These are phyloP conservation scores for Bradypodion pumilum DNA, from an alignment of 2,797 vertebrate genomes.

Conservation along the genomic window DNA sequence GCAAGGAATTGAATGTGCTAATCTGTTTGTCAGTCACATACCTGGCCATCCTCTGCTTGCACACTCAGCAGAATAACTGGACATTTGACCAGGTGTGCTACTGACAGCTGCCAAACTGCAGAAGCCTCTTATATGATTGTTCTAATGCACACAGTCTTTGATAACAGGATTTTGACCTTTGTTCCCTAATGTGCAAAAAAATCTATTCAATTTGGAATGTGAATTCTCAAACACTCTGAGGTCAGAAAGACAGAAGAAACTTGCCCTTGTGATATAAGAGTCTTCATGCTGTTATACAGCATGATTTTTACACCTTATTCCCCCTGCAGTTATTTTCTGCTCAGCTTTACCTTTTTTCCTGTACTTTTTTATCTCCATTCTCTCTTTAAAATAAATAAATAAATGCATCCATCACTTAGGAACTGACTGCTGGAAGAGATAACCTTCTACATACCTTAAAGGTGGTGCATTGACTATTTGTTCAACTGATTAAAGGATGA, in stretches of 20 bases:
- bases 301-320: neutral
- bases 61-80: too few relatives aligned
- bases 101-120: too few relatives aligned
- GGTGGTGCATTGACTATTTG: neutral
- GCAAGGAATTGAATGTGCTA: too few relatives aligned
- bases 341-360: neutral
- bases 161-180: neutral
- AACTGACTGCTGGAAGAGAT: slow-evolving; percentile 25
- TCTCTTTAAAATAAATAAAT: neutral
- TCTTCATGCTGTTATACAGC: neutral
- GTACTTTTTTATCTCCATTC: slow-evolving; percentile 19
- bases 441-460: slow-evolving; percentile 31
- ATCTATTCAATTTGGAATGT: slow-evolving; percentile 23
- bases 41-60: too few relatives aligned
- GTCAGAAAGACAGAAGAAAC: slow-evolving; percentile 8
- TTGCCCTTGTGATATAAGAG: accelerated
- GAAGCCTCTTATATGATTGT: too few relatives aligned
- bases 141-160: too few relatives aligned
- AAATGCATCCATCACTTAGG: slow-evolving; percentile 1
- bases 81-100: too few relatives aligned
- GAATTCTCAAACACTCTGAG: neutral
- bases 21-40: too few relatives aligned
- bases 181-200: neutral
- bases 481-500: slow-evolving; percentile 33
- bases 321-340: neutral